Base-by-base conservation (phyloP, 2,113 vertebrate species). In the Ceyx melanurus region DNA sequence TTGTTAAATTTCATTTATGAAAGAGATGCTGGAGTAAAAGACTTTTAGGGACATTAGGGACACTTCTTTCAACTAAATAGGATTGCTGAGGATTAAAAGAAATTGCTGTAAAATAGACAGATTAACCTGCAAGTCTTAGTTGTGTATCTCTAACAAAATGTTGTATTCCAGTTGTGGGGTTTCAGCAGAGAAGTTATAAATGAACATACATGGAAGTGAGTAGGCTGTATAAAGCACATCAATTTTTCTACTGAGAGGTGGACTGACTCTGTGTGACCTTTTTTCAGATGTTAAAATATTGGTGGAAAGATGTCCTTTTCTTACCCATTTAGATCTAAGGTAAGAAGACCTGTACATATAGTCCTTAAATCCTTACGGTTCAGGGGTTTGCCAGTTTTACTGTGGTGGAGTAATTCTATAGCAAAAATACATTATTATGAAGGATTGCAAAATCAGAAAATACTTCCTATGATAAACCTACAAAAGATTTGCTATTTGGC, bases 281-380 rank as follows among this genome's bases (percentile, higher is more conserved):
- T 62, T 97, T 96, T 85, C 90, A 99, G 99, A 99, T 91, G 72
- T 99, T 90, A 98, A 97, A 89, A 96, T 95, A 6, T 86, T 99
- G 96, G 97, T 99, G 91, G 94, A 95, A 70, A 97, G 98, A 96
- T 99, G 99, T 92, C 98, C 98, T 45, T 91, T 95, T 28, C 97
- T 99, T 16, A 72, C 97, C 40, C 97, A 97, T 35, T 96, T 99
- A 86, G 99, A 99, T 95, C 96, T 99, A 87, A 99, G 99, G 99
- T 99, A 97, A 97, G 94, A 72, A 48, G 43, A 65, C 45, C 7
- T 89, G 54, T 76, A 11, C 22, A 82, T 40, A 6, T 31, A 18
- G 13, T 51, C 29, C 20, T 91, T 64, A 71, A 37, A 40, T 65
- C 5, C 15, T 45, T 75, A 10, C 2, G 6, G 43, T 51, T 86